A percentile compares a stretch with the other conserved stretches of the same genome.
Conservation (phyloP, 1,140 invertebrate species). For the Laupala kohalensis region DNA sequence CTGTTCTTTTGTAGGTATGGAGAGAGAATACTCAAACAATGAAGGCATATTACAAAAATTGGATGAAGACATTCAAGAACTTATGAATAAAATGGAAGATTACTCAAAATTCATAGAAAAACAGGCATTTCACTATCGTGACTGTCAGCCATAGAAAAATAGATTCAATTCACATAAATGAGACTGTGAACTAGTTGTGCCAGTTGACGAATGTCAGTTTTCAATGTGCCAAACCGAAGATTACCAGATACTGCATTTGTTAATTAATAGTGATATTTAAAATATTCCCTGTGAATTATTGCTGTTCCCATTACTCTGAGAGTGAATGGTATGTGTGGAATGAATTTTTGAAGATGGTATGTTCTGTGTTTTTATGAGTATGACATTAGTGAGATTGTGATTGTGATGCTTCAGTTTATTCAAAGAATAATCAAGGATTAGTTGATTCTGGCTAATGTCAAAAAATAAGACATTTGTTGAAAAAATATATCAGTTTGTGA, state of each 20-base stretch:
- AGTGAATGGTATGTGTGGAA: background rate
- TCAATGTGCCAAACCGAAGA: background rate
- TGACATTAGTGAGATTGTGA: no score
- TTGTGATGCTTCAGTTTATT: no score
- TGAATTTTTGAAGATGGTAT: background rate
- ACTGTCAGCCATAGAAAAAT: background rate
- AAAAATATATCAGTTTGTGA: no score
- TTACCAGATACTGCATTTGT: background rate
- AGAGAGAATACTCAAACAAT: constrained; percentile 32
- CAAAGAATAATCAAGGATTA: no score
- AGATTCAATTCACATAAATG: no score
- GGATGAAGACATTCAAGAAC: constrained; percentile 27
- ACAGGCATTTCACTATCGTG: background rate
- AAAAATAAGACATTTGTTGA: no score
- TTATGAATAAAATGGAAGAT: constrained; percentile 32
- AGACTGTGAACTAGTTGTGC: no score
- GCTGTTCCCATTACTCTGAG: no score
- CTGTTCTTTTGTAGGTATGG: constrained; percentile 37
- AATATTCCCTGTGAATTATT: background rate
- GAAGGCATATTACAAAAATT: constrained; percentile 31
- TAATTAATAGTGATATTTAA: background rate
- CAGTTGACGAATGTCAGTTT: no score
- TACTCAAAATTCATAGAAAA: background rate
- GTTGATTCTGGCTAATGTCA: no score
- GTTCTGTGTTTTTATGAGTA: no score